Evolutionary conservation across 1,140 invertebrate genomes (phyloP), one percentile per base, ranked within the genome.

Genomic region (Cataglyphis hispanica): DNA sequence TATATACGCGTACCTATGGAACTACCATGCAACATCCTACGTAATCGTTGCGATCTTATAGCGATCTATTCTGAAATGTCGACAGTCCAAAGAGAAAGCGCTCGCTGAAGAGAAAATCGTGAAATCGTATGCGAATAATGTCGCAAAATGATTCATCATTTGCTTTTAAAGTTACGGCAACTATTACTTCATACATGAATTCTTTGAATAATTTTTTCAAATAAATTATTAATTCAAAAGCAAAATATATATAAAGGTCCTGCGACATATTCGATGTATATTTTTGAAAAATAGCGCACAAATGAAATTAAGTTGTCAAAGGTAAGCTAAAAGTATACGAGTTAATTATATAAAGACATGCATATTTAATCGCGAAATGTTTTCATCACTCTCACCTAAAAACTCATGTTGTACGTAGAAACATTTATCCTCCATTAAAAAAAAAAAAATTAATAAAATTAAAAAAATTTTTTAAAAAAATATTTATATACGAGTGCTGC

Each of bases 1-100:
- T 64, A 84, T 87, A 81, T 87, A 86, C 83, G 87, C 83, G 87
- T 87, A 84, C 67, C 80, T 83, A 72, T 83, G 86, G 74, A 87
- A 77, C 86, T 60, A 60, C 88, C 83, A 75, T 90, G 84, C 74
- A 87, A 84, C 76, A 76, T 89, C 58, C 84, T 83, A 72, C 78
- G 87, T 81, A 86, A 90, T 83, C 78, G 67, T 83, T 83, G 53
- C 78, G 67, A 74, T 83, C 78, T 83, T 83, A 72, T 60, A 74
- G 37, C 78, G 78, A 72, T 83, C 67, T 81, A 58, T 69, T 81
- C 66, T 43, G 67, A 83, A 83, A 83, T 72, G 78, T 72, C 67
- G 66, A 60, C 66, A 43, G 50, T 81, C 37, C 34, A 2, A 31
- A 43, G 25, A 40, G 66, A 43, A 46, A 83, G 25, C 53, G 78